These are phyloP conservation scores for Temnothorax nylanderi DNA, from an alignment of 1,140 invertebrate species.

Conservation along the genomic window DNA sequence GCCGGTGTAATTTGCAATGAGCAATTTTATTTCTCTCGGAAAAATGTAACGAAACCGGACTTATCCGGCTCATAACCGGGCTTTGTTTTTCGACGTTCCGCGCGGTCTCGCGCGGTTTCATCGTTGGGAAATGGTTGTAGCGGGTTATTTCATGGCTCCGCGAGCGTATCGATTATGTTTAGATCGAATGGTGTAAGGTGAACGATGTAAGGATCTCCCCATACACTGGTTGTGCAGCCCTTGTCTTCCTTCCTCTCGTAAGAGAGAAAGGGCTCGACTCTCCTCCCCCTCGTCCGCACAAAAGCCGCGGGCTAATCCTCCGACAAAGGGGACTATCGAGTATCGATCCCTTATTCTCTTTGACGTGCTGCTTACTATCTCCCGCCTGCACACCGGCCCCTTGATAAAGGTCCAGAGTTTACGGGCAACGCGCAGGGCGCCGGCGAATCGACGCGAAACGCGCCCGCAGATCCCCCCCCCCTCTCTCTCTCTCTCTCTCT, in stretches of 20 bases:
- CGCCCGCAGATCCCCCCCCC: not conserved
- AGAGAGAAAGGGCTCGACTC: not conserved
- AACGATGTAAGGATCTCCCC: slow-evolving; percentile 65
- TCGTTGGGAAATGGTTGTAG: not conserved
- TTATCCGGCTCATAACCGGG: not conserved
- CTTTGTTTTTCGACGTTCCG: slow-evolving; percentile 26
- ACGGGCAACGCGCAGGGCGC: slow-evolving; percentile 32
- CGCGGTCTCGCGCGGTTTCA: not conserved
- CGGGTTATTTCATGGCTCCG: slow-evolving; percentile 47
- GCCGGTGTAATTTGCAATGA: not conserved
- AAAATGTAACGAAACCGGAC: slow-evolving; percentile 21
- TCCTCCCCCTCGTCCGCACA: slow-evolving; percentile 12
- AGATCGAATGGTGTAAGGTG: slow-evolving; percentile 59
- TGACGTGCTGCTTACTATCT: slow-evolving; percentile 75
- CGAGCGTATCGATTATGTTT: slow-evolving; percentile 64
- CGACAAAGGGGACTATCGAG: slow-evolving; percentile 82
- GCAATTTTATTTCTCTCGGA: slow-evolving; percentile 10
- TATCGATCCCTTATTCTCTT: slow-evolving; percentile 83
- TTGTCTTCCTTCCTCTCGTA: slow-evolving; percentile 39
- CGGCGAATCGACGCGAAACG: slow-evolving; percentile 43
- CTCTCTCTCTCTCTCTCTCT: not conserved
- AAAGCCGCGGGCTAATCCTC: slow-evolving; percentile 79
- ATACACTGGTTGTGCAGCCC: slow-evolving; percentile 38
- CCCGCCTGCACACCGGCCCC: slow-evolving; percentile 61
- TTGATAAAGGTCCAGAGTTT: slow-evolving; percentile 69